phyloP scores from a whole-genome alignment of 2,888 invertebrate species.

The Microdon myrmicae region DNA sequence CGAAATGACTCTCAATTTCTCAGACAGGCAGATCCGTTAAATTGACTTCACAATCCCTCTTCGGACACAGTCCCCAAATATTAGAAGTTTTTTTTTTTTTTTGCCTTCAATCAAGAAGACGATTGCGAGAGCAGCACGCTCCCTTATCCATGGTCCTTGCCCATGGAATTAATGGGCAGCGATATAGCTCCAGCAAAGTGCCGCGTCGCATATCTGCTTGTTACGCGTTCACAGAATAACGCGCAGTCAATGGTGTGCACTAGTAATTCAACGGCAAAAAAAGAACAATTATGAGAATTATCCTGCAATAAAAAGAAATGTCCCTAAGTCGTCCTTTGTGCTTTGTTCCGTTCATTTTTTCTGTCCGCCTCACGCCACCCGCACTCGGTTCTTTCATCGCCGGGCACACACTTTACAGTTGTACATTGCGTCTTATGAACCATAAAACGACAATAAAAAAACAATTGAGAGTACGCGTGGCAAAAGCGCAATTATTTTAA shows the following conservation, averaged over 20 bases:
- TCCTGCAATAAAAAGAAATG: constrained; percentile 53
- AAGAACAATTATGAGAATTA: constrained; percentile 55
- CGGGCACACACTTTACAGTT: constrained; percentile 4
- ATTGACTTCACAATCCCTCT: constrained; percentile 21
- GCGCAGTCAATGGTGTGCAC: constrained; percentile 49
- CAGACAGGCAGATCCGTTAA: constrained; percentile 32
- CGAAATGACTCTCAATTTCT: constrained; percentile 40
- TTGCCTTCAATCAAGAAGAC: constrained; percentile 26
- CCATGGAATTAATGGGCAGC: constrained; percentile 46
- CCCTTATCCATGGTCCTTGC: constrained; percentile 12
- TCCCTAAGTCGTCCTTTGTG: constrained; percentile 48
- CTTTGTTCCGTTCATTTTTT: neutral
- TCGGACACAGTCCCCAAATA: constrained; percentile 6
- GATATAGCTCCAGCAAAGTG: neutral
- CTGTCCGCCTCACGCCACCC: neutral
- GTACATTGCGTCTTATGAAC: constrained; percentile 53
- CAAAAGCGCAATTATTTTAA: constrained; percentile 54
- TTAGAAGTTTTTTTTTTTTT: constrained; percentile 20
- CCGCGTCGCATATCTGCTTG: constrained; percentile 23
- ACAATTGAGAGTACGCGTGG: constrained; percentile 54
- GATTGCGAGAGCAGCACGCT: neutral
- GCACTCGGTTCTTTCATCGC: neutral
- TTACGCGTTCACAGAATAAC: constrained; percentile 28
- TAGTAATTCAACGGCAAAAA: constrained; percentile 52
- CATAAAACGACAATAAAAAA: constrained; percentile 54